Evolutionary conservation across 2,797 vertebrate genomes (phyloP).

Genomic region (Benthosema pterotum): DNA sequence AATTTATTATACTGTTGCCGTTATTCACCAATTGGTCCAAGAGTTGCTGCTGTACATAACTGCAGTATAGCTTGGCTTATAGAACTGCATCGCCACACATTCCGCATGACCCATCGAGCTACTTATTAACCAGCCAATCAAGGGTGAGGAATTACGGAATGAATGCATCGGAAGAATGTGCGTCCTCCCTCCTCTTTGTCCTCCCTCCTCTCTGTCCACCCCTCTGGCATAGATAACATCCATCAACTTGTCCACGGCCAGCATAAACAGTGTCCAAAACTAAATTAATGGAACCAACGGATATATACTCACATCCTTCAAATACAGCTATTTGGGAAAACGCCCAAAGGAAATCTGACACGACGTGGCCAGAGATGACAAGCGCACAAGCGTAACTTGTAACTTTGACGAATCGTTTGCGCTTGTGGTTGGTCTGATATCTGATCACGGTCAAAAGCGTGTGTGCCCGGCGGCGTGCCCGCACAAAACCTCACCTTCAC

Average conservation of each 20-base stretch:
- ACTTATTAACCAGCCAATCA: constrained; percentile 56
- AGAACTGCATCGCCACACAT: constrained; percentile 32
- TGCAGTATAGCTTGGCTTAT: background rate
- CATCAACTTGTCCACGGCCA: constrained; percentile 52
- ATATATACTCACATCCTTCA: constrained; percentile 15
- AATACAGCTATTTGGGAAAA: constrained; percentile 2
- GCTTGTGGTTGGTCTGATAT: background rate
- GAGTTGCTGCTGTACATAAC: too few relatives aligned
- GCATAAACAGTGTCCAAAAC: constrained; percentile 60
- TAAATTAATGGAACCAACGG: constrained; percentile 52
- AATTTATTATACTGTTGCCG: background rate
- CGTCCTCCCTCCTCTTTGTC: constrained; percentile 38
- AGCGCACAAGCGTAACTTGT: background rate
- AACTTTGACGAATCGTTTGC: constrained; percentile 8
- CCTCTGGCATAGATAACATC: constrained; percentile 50
- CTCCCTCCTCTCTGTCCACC: constrained; percentile 49
- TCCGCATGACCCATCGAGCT: constrained; percentile 24
- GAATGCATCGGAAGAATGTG: constrained; percentile 46
- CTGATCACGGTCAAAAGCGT: constrained; percentile 6
- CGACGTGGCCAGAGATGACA: constrained; percentile 15
- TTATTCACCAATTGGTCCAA: too few relatives aligned
- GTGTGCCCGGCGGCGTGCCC: background rate
- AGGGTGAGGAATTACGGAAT: constrained; percentile 53
- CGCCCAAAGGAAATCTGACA: constrained; percentile 5
- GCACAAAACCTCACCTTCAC: background rate